These are phyloP conservation scores for Lemur catta DNA, from an alignment of 2,797 vertebrate genomes.

Conservation along the genomic window DNA sequence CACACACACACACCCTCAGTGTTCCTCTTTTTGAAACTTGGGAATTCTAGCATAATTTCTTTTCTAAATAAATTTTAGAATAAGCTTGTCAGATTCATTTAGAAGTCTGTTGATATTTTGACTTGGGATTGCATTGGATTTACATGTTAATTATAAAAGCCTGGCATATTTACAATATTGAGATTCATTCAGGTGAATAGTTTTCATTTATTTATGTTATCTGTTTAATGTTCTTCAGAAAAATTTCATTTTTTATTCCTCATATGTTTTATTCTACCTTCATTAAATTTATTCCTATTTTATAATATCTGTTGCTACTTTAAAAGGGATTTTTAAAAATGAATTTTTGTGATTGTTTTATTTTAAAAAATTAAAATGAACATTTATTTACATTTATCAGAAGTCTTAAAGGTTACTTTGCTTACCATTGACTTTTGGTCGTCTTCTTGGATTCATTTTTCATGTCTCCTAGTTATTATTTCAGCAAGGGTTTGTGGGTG, in stretches of 20 bases:
- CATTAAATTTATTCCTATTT: slow-evolving; percentile 26
- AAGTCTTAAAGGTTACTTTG: slow-evolving; percentile 17
- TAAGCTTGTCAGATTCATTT: neutral
- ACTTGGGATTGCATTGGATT: neutral
- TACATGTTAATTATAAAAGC: neutral
- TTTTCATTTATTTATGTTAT: slow-evolving; percentile 23
- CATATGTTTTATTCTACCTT: neutral
- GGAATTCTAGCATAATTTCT: slow-evolving; percentile 11
- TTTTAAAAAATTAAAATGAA: neutral
- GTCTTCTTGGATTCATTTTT: slow-evolving; percentile 11
- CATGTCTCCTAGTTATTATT: slow-evolving; percentile 41
- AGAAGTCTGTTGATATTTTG: neutral
- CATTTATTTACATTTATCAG: neutral
- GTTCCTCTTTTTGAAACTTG: neutral
- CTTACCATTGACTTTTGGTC: slow-evolving; percentile 3
- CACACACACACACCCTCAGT: neutral
- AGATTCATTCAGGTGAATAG: neutral
- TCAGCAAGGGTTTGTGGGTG: slow-evolving; percentile 17
- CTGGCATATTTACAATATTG: neutral
- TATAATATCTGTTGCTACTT: neutral
- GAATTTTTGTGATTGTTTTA: neutral
- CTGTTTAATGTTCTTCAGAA: neutral
- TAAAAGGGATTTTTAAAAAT: neutral
- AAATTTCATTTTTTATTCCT: neutral
- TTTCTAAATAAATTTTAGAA: slow-evolving; percentile 36